Conservation (phyloP, 1,140 invertebrate species). For the Drosophila ironensis region DNA sequence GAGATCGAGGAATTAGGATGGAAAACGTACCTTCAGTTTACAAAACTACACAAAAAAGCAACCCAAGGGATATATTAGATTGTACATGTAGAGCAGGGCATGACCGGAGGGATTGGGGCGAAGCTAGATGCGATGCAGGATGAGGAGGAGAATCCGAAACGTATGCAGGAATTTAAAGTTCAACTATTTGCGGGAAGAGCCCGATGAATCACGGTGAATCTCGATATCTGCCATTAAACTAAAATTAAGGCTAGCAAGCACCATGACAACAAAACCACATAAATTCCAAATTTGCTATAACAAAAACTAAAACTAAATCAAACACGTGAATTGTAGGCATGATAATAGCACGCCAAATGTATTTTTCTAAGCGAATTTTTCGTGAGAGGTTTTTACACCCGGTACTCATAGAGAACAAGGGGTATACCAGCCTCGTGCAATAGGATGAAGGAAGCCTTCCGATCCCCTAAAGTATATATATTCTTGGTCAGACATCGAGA, state of each 20-base stretch:
- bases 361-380: conserved; percentile 61
- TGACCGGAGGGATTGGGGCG: background rate
- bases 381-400: conserved; percentile 22
- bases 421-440: too few relatives aligned
- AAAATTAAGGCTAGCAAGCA: conserved; percentile 33
- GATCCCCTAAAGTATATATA: too few relatives aligned
- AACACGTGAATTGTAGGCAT: conserved; percentile 1
- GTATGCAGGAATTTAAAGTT: conserved; percentile 63
- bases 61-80: conserved; percentile 17
- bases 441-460: too few relatives aligned
- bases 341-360: conserved; percentile 34
- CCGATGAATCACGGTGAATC: conserved; percentile 39
- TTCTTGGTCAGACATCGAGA: too few relatives aligned
- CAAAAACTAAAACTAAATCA: background rate
- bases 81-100: background rate
- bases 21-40: conserved; percentile 78
- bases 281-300: background rate
- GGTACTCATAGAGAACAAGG: too few relatives aligned
- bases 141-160: conserved; percentile 25
- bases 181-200: conserved; percentile 29
- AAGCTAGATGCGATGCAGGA: background rate
- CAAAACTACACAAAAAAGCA: conserved; percentile 41
- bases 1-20: conserved; percentile 21
- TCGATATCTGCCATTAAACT: conserved; percentile 65
- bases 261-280: conserved; percentile 1